These are phyloP conservation scores for Drosophila nr. perissopoda DNA, from an alignment of 2,888 invertebrate species.

Conservation along the genomic window DNA sequence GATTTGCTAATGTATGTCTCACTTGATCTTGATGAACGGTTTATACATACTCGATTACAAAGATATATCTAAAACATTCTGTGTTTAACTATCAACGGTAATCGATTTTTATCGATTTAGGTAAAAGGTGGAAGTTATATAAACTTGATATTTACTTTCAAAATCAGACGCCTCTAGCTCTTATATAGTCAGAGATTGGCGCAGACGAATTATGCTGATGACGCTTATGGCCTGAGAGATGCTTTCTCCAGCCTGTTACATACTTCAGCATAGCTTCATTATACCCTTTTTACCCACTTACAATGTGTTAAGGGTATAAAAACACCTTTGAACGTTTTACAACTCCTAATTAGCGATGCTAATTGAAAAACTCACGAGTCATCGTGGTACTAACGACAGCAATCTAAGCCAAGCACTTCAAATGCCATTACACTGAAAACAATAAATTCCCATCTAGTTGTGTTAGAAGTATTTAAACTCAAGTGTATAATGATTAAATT, in stretches of 20 bases:
- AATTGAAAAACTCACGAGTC: slow-evolving; percentile 68
- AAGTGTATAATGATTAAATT: too few relatives aligned
- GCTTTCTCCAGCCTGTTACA: not conserved
- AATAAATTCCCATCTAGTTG: not conserved
- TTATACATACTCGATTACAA: not conserved
- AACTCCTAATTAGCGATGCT: slow-evolving; percentile 67
- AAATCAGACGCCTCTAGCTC: not conserved
- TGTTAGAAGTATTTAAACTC: not conserved
- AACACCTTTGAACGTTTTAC: slow-evolving; percentile 39
- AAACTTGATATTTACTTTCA: not conserved
- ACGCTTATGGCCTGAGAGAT: not conserved
- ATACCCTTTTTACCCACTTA: not conserved
- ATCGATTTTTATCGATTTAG: not conserved
- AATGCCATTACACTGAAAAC: not conserved
- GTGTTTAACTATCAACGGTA: not conserved
- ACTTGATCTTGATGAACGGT: not conserved
- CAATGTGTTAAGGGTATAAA: not conserved
- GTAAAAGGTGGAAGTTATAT: not conserved
- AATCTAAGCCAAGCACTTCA: slow-evolving; percentile 2
- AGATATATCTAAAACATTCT: not conserved
- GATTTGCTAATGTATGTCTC: not conserved
- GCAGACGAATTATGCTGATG: not conserved
- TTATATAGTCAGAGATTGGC: not conserved
- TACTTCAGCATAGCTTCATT: not conserved
- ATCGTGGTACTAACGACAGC: slow-evolving; percentile 15